phyloP scores from a whole-genome alignment of 1,140 invertebrate species.

The Caenorhabditis latens region DNA sequence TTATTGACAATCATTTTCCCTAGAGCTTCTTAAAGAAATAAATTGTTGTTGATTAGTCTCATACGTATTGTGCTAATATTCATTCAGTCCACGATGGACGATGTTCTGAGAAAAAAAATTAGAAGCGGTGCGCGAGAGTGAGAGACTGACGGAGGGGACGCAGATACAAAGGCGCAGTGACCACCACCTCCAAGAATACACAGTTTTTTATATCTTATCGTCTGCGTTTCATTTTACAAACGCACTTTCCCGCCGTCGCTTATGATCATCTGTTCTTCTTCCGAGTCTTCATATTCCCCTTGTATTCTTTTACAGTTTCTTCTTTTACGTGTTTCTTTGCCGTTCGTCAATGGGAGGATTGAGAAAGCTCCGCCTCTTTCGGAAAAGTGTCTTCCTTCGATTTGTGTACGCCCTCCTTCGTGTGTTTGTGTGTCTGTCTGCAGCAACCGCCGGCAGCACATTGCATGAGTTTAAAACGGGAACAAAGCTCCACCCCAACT shows the following conservation, averaged over 20 bases:
- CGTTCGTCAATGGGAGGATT: constrained; percentile 23
- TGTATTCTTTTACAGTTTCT: not conserved
- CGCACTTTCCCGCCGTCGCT: constrained; percentile 2
- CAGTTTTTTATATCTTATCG: not conserved
- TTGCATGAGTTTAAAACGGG: constrained; percentile 49
- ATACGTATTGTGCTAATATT: no score
- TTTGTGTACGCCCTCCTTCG: not conserved
- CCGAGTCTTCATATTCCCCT: constrained; percentile 33
- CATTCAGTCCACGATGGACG: no score
- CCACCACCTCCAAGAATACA: not conserved
- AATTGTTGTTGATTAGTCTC: no score
- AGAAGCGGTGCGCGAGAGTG: not conserved
- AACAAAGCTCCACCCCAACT: not conserved
- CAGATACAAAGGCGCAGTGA: not conserved
- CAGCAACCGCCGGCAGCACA: constrained; percentile 21
- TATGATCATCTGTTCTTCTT: constrained; percentile 56
- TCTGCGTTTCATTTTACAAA: not conserved
- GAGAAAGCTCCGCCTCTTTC: constrained; percentile 36
- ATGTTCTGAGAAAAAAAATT: no score
- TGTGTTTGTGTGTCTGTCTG: constrained; percentile 35
- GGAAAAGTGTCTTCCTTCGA: constrained; percentile 31
- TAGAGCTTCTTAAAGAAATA: no score
- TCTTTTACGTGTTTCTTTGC: constrained; percentile 2
- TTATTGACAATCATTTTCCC: no score
- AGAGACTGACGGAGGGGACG: not conserved